These are phyloP conservation scores for Pogonomyrmex californicus DNA, from an alignment of 1,140 invertebrate genomes.

Conservation along the genomic window DNA sequence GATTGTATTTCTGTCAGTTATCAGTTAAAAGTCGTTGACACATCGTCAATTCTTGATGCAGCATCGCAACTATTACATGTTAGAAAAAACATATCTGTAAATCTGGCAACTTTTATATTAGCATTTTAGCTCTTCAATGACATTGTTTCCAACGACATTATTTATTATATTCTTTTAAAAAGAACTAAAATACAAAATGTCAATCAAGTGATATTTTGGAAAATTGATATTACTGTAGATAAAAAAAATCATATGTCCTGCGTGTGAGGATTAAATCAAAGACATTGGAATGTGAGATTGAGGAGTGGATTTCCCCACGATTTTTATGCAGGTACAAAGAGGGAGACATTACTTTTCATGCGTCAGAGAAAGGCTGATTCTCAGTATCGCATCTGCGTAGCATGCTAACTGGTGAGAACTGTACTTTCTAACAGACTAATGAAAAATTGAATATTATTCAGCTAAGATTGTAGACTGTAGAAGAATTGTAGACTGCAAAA, in stretches of 20 bases:
- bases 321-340: constrained; percentile 6
- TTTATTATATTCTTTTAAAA: background rate
- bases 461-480: background rate
- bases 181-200: background rate
- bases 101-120: background rate
- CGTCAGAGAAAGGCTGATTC: constrained; percentile 71
- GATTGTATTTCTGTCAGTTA: constrained; percentile 6
- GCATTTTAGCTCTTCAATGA: background rate
- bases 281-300: constrained; percentile 37
- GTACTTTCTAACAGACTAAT: constrained; percentile 10
- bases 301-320: background rate
- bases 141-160: background rate
- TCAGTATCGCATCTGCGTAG: constrained; percentile 4
- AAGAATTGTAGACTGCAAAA: background rate
- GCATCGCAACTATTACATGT: background rate
- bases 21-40: constrained; percentile 6
- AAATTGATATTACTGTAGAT: background rate
- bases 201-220: background rate
- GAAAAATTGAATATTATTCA: constrained; percentile 14
- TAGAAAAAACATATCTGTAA: background rate
- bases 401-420: constrained; percentile 27
- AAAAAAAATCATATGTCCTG: background rate
- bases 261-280: background rate
- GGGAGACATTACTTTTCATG: constrained; percentile 55
- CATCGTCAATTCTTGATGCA: constrained; percentile 10